Conservation (phyloP, 2,797 vertebrate genomes). For the Rhodeus uyekii region DNA sequence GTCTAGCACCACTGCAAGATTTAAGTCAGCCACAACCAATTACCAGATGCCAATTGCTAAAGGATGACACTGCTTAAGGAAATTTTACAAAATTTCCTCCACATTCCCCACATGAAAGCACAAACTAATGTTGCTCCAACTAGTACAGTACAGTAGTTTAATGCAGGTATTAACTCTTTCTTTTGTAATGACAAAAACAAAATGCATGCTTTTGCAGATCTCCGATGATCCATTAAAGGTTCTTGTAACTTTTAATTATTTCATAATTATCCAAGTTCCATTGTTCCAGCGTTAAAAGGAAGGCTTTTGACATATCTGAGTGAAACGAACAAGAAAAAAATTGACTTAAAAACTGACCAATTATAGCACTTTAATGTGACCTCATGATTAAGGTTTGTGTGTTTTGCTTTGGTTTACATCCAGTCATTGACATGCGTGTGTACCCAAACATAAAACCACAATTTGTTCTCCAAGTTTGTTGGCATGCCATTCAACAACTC, state of each 20-base stretch:
- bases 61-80: constrained; percentile 19
- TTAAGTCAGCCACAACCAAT: constrained; percentile 51
- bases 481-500: background rate
- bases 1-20: constrained; percentile 35
- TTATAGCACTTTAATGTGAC: background rate
- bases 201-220: background rate
- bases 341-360: background rate
- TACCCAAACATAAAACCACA: background rate
- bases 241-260: background rate
- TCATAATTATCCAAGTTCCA: background rate
- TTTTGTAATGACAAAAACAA: background rate
- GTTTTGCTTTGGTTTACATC: constrained; percentile 11
- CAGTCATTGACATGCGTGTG: background rate
- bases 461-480: background rate
- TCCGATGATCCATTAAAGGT: background rate
- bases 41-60: constrained; percentile 41
- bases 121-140: background rate
- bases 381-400: background rate
- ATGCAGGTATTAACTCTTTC: background rate
- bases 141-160: background rate
- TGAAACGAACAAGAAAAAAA: too few species aligned
- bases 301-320: too few species aligned
- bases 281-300: too few species aligned
- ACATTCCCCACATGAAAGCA: background rate
- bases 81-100: background rate